These are phyloP conservation scores for Thomomys bottae DNA, from an alignment of 2,113 vertebrate species.

Conservation along the genomic window DNA sequence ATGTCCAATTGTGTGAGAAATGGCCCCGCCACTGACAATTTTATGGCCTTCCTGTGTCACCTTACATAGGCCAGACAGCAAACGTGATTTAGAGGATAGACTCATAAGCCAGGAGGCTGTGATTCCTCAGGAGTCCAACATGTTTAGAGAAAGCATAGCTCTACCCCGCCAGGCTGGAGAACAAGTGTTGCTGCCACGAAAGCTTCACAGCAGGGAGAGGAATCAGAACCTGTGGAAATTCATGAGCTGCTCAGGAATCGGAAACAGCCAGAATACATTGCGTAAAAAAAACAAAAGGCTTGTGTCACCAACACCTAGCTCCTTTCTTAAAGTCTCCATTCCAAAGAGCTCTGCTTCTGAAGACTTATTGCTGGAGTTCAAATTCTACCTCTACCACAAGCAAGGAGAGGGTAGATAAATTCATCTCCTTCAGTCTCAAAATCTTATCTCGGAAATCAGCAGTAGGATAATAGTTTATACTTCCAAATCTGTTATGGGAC, in stretches of 20 bases:
- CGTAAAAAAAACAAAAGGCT: not conserved
- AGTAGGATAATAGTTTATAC: not conserved
- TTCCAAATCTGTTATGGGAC: not conserved
- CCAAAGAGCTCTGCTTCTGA: not conserved
- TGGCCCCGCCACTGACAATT: constrained; percentile 53
- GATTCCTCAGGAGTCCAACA: not conserved
- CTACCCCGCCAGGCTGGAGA: not conserved
- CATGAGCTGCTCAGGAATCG: not conserved
- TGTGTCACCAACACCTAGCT: not conserved
- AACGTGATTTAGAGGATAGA: constrained; percentile 45
- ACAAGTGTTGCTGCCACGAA: not conserved
- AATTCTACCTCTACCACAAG: not conserved
- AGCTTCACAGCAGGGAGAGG: no score
- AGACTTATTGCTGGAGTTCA: not conserved
- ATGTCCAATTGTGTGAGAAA: constrained; percentile 71
- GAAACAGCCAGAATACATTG: not conserved
- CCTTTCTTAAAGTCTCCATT: not conserved
- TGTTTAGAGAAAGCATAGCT: constrained; percentile 58
- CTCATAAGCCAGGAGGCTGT: constrained; percentile 29
- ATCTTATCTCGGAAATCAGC: not conserved
- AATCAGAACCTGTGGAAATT: not conserved
- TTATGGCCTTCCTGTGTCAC: constrained; percentile 34
- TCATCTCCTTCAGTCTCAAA: not conserved
- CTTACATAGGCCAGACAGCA: constrained; percentile 53
- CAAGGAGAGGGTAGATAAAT: not conserved